Conservation (phyloP, 2,113 vertebrate genomes). For the Hystrix cristata region DNA sequence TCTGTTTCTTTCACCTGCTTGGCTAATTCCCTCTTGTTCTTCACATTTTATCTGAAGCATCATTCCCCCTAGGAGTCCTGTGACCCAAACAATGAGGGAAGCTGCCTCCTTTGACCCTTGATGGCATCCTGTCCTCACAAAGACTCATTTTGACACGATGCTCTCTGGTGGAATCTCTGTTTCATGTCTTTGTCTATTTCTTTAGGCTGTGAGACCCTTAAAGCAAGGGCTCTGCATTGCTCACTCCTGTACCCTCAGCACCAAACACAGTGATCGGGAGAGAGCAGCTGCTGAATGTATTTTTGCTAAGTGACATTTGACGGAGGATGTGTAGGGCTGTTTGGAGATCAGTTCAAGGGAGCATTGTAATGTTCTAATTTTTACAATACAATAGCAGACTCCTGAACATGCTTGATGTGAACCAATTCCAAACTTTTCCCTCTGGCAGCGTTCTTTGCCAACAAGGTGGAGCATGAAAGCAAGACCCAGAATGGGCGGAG, state of each 20-base stretch:
- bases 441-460: conserved; percentile 93
- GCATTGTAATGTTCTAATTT: neutral
- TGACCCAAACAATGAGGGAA: neutral
- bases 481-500: conserved; percentile 84
- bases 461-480: conserved; percentile 95
- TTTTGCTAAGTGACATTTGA: neutral
- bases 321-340: neutral
- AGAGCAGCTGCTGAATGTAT: neutral
- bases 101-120: neutral
- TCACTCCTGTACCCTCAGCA: neutral
- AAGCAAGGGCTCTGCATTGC: neutral
- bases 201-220: neutral
- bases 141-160: fast-evolving
- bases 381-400: neutral
- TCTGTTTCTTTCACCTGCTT: neutral
- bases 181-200: neutral
- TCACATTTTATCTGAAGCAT: neutral
- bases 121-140: too few species aligned
- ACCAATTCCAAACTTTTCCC: conserved; percentile 47
- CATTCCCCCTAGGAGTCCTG: neutral
- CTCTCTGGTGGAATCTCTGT: neutral
- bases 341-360: neutral
- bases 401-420: neutral
- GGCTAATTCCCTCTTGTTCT: neutral
- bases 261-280: neutral